A percentile compares a stretch with the other conserved stretches of the same genome.
Conservation (phyloP, 2,797 vertebrate genomes). For the Chelonia mydas region DNA sequence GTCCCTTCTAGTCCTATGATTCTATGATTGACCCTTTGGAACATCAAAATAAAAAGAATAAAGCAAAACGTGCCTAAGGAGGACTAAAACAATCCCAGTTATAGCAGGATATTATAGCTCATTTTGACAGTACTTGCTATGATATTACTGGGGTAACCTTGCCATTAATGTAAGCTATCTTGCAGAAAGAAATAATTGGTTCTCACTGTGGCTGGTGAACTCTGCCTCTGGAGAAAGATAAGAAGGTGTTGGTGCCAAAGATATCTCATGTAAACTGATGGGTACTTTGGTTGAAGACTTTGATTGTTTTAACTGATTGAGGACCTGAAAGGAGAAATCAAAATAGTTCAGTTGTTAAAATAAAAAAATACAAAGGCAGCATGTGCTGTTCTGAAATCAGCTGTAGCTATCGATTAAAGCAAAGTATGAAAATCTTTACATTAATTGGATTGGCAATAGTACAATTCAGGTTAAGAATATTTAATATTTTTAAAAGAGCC, state of each 20-base stretch:
- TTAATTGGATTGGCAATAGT: neutral
- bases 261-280: conserved; percentile 70
- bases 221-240: conserved; percentile 82
- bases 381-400: neutral
- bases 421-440: neutral
- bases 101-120: neutral
- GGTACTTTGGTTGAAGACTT: conserved; percentile 74
- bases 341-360: neutral
- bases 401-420: neutral
- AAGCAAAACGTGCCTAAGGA: neutral
- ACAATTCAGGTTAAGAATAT: neutral
- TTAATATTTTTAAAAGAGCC: neutral
- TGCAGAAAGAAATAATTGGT: neutral
- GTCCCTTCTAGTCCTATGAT: no score
- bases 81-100: neutral
- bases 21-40: neutral
- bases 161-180: rapidly evolving
- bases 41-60: neutral
- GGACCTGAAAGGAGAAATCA: conserved; percentile 66
- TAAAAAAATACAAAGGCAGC: neutral
- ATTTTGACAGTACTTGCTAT: neutral
- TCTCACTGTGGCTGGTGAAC: conserved; percentile 79
- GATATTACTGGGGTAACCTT: neutral
- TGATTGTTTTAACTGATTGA: conserved; percentile 79
- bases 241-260: conserved; percentile 69